Percentiles rank a stretch among this genome's conserved stretches.
These are phyloP conservation scores for Euspilapteryx auroguttella DNA, from an alignment of 2,888 invertebrate genomes.

Conservation along the genomic window DNA sequence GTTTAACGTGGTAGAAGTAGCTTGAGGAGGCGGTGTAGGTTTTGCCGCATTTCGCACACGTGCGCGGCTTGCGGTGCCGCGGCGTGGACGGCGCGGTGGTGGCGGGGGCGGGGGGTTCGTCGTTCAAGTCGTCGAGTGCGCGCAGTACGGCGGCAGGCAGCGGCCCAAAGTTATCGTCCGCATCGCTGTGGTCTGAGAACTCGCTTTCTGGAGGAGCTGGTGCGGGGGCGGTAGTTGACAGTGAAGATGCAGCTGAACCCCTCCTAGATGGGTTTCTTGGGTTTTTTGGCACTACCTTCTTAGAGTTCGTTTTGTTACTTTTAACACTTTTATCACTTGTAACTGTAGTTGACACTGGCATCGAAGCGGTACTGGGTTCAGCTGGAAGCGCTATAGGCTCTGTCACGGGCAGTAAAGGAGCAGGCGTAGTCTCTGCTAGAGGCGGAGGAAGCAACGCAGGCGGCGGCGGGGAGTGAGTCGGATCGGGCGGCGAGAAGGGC, in stretches of 20 bases:
- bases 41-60: slow-evolving; percentile 48
- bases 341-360: not conserved
- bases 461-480: slow-evolving; percentile 6
- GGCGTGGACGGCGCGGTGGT: not conserved
- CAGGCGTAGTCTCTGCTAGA: not conserved
- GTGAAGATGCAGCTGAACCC: too few relatives aligned
- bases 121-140: slow-evolving; percentile 29
- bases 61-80: slow-evolving; percentile 18
- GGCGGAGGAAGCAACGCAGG: not conserved
- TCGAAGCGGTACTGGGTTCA: not conserved
- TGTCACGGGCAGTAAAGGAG: not conserved
- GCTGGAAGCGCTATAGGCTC: not conserved
- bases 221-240: too few relatives aligned
- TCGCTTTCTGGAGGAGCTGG: slow-evolving; percentile 9
- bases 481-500: not conserved
- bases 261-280: too few relatives aligned
- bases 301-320: not conserved
- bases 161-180: slow-evolving; percentile 19
- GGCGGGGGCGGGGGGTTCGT: slow-evolving; percentile 6
- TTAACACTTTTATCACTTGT: too few relatives aligned
- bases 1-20: slow-evolving; percentile 54
- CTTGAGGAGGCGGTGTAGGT: slow-evolving; percentile 44
- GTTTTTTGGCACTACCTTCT: not conserved
- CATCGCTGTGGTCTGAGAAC: slow-evolving; percentile 25
- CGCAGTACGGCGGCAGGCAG: slow-evolving; percentile 28